phyloP scores from a whole-genome alignment of 37 sponge, comb jelly and placozoan genomes.

The Oscarella lobularis region DNA sequence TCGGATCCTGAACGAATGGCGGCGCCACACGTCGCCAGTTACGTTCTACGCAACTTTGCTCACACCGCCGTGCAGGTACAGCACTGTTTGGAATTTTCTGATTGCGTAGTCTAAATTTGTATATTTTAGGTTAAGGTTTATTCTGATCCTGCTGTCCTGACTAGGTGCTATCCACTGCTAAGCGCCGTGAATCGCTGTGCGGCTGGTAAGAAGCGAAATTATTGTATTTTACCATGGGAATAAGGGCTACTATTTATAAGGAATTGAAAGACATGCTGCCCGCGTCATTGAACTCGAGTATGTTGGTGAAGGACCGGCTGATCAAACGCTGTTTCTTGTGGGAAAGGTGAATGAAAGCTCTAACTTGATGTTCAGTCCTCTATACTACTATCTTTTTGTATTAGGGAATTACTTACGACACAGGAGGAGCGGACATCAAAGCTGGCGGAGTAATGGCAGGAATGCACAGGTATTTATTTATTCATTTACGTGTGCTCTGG shows the following conservation, averaged over 20 bases:
- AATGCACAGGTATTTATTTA: conserved; percentile 22
- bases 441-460: conserved; percentile 44
- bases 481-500: not conserved
- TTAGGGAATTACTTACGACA: conserved; percentile 41
- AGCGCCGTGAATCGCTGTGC: conserved; percentile 39
- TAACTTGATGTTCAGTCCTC: not conserved
- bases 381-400: conserved; percentile 1
- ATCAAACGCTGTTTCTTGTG: conserved; percentile 17
- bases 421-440: conserved; percentile 36
- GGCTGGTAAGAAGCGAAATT: conserved; percentile 16
- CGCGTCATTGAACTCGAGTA: conserved; percentile 11
- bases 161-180: conserved; percentile 24
- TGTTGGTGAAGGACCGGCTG: conserved; percentile 12
- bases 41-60: conserved; percentile 5
- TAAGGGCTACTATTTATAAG: too few relatives aligned
- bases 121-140: conserved; percentile 20
- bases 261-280: not conserved
- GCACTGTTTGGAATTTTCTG: too few relatives aligned
- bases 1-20: conserved; percentile 29
- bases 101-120: too few relatives aligned
- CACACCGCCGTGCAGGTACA: conserved; percentile 4
- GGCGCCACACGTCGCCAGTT: conserved; percentile 5
- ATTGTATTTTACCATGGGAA: too few relatives aligned
- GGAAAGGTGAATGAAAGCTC: conserved; percentile 10
- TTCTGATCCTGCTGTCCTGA: conserved; percentile 18